phyloP scores from a whole-genome alignment of 1,140 invertebrate genomes.

The Rhopalosiphum padi region DNA sequence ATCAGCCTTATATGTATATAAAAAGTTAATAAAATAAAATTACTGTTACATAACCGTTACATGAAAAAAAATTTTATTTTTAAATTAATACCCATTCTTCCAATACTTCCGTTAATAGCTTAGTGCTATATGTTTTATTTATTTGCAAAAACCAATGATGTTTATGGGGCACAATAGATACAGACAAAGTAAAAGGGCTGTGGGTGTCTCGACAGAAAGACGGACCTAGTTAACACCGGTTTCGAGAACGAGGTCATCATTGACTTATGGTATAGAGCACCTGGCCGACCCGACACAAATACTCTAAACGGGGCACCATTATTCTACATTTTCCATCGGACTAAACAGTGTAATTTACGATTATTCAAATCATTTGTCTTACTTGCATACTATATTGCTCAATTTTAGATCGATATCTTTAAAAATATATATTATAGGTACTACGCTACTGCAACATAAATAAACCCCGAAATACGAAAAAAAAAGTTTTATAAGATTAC shows the following conservation, averaged over 20 bases:
- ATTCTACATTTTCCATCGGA: conserved; percentile 46
- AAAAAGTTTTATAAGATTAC: neutral
- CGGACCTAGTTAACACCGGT: conserved; percentile 57
- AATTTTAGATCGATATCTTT: conserved; percentile 25
- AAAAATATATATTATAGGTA: neutral
- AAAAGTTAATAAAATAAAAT: neutral
- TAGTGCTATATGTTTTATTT: conserved; percentile 5
- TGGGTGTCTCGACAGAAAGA: conserved; percentile 50
- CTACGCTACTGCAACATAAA: neutral
- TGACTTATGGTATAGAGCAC: conserved; percentile 56
- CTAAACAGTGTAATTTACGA: conserved; percentile 50
- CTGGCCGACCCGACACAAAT: conserved; percentile 54
- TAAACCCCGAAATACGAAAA: neutral
- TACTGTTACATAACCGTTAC: neutral
- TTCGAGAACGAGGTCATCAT: conserved; percentile 57
- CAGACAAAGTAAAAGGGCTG: conserved; percentile 52
- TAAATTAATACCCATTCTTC: neutral
- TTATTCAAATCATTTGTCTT: conserved; percentile 53
- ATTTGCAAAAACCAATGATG: neutral
- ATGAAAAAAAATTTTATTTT: neutral
- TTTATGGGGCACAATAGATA: conserved; percentile 17
- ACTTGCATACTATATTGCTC: conserved; percentile 20
- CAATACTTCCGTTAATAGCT: neutral
- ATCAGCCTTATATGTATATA: neutral
- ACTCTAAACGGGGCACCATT: conserved; percentile 47